A percentile compares a stretch with the other conserved stretches of the same genome.
Evolutionary conservation across 2,888 invertebrate species (phyloP).

Genomic region (Lissonota sp.): DNA sequence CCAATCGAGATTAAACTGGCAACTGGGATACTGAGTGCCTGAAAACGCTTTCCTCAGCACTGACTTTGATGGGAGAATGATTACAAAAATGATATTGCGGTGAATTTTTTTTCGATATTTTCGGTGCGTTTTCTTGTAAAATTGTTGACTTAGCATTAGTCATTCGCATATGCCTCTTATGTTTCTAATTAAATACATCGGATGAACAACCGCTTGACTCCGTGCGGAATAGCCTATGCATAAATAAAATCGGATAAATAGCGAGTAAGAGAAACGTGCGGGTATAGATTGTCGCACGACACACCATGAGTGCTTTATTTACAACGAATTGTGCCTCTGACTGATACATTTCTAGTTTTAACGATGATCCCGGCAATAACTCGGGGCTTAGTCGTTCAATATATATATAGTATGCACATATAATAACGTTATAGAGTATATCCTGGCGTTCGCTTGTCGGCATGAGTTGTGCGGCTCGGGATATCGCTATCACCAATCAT

Average conservation of each 20-base stretch:
- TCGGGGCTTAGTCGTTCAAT: slow-evolving; percentile 77
- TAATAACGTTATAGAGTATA: not conserved
- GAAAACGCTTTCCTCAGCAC: too few relatives aligned
- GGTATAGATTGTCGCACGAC: slow-evolving; percentile 21
- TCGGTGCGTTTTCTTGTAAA: too few relatives aligned
- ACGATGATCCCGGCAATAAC: slow-evolving; percentile 83
- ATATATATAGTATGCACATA: not conserved
- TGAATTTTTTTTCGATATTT: too few relatives aligned
- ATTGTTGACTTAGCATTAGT: too few relatives aligned
- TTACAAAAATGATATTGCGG: too few relatives aligned
- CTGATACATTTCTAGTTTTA: slow-evolving; percentile 82
- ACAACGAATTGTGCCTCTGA: slow-evolving; percentile 68
- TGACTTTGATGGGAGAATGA: too few relatives aligned
- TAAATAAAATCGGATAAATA: not conserved
- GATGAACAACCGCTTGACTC: too few relatives aligned
- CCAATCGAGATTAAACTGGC: too few relatives aligned
- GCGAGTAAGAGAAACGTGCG: slow-evolving; percentile 1
- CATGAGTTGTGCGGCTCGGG: slow-evolving; percentile 77
- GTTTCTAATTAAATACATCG: too few relatives aligned
- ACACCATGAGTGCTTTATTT: slow-evolving; percentile 57
- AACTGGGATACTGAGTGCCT: too few relatives aligned
- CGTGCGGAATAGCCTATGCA: too few relatives aligned
- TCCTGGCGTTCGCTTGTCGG: slow-evolving; percentile 32
- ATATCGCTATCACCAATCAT: slow-evolving; percentile 82
- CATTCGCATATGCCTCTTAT: too few relatives aligned